phyloP scores from a whole-genome alignment of 2,797 vertebrate species.

The Strix occidentalis region DNA sequence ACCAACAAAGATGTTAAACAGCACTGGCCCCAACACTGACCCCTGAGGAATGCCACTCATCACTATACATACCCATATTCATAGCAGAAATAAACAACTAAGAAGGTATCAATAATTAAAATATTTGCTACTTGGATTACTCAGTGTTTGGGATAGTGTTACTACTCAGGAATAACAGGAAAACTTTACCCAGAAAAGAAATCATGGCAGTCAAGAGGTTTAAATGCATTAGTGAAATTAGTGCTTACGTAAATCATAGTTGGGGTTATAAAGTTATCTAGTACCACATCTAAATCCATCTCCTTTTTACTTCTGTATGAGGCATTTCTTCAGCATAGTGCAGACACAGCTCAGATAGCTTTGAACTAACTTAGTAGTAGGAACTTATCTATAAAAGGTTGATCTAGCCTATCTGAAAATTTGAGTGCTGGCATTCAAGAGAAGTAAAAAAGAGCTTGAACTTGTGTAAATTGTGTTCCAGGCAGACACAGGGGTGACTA shows the following conservation, averaged over 20 bases:
- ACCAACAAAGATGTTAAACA: no score
- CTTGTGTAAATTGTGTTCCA: fast-evolving
- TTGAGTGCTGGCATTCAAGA: not conserved
- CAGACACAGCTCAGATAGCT: not conserved
- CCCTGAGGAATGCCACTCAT: no score
- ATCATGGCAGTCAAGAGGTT: not conserved
- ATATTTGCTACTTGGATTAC: not conserved
- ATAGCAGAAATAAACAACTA: not conserved
- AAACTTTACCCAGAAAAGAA: not conserved
- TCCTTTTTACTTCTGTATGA: not conserved
- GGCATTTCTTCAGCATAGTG: not conserved
- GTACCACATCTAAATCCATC: not conserved
- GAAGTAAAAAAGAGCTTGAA: not conserved
- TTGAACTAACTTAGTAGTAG: not conserved
- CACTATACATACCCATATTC: no score
- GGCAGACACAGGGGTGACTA: not conserved
- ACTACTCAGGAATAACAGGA: not conserved
- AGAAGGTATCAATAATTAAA: not conserved
- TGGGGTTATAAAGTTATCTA: not conserved
- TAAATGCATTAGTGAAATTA: not conserved
- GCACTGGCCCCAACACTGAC: no score
- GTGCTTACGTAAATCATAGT: not conserved
- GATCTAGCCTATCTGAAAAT: not conserved
- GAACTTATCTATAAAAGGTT: not conserved
- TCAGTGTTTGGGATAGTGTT: not conserved